phyloP scores from a whole-genome alignment of 2,888 invertebrate species.

The Zaprionus obscuricornis region DNA sequence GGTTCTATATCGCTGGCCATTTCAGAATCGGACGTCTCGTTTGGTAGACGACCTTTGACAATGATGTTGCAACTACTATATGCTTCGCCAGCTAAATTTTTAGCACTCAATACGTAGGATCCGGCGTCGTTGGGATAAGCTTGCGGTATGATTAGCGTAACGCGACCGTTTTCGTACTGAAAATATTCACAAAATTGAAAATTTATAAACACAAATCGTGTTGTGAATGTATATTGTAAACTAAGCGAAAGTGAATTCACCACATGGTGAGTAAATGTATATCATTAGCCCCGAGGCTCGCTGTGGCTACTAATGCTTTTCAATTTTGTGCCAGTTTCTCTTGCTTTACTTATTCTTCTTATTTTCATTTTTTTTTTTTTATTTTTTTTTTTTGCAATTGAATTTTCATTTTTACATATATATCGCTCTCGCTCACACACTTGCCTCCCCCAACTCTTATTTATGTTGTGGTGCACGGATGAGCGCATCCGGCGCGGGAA shows the following conservation, averaged over 20 bases:
- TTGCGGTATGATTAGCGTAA: constrained; percentile 88
- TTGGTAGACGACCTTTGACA: constrained; percentile 88
- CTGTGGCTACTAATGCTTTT: constrained; percentile 51
- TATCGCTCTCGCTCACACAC: no score
- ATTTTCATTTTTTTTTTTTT: constrained; percentile 13
- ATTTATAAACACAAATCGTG: no score
- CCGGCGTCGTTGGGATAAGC: constrained; percentile 92
- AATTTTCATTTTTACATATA: constrained; percentile 65
- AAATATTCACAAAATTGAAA: no score
- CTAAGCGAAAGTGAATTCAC: constrained; percentile 36
- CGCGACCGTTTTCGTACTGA: constrained; percentile 87
- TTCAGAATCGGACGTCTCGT: constrained; percentile 89
- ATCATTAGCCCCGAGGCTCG: constrained; percentile 23
- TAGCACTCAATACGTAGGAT: constrained; percentile 87
- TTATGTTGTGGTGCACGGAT: constrained; percentile 63
- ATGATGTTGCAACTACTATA: constrained; percentile 87
- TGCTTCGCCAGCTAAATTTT: constrained; percentile 89
- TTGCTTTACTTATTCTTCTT: constrained; percentile 39
- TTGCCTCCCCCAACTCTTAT: no score
- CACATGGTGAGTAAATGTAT: constrained; percentile 49
- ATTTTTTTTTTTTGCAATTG: constrained; percentile 56
- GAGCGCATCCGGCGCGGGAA: constrained; percentile 63
- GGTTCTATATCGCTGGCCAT: constrained; percentile 89
- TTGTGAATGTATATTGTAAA: constrained; percentile 9
- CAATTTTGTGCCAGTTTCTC: constrained; percentile 56